A percentile compares a stretch with the other conserved stretches of the same genome.
phyloP scores from a whole-genome alignment of 1,140 invertebrate genomes.

The Acromyrmex charruanus region DNA sequence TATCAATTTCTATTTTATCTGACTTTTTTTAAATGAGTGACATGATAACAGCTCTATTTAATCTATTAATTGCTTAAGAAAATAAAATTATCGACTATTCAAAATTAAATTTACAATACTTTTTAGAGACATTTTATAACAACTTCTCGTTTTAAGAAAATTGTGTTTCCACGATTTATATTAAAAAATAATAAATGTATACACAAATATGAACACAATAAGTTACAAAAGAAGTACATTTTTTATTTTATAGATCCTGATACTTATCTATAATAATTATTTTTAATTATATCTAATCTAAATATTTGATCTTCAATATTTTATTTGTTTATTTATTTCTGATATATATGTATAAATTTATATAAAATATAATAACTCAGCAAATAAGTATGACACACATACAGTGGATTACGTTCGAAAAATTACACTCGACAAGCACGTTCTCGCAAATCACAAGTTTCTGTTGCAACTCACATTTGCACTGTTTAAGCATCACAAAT shows the following conservation, averaged over 20 bases:
- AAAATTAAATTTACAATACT: background rate
- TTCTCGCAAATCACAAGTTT: constrained; percentile 17
- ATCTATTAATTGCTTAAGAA: background rate
- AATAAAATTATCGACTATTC: background rate
- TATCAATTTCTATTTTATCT: background rate
- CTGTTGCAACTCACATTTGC: background rate
- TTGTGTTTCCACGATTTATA: no score
- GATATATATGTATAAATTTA: constrained; percentile 6
- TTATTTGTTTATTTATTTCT: background rate
- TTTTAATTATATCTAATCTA: no score
- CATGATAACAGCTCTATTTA: background rate
- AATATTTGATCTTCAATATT: background rate
- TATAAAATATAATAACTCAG: background rate
- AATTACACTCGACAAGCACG: background rate
- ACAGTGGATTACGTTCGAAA: background rate
- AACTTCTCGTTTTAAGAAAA: no score
- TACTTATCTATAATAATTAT: background rate
- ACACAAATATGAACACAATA: background rate
- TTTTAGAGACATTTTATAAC: background rate
- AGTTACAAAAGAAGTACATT: background rate
- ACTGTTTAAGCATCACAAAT: constrained; percentile 1
- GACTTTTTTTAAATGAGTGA: background rate
- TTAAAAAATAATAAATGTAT: background rate
- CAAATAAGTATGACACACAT: background rate
- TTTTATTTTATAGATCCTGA: background rate